Percentiles rank a stretch among this genome's conserved stretches.
phyloP scores from a whole-genome alignment of 2,888 invertebrate species.

The Reticulitermes lucifugus region DNA sequence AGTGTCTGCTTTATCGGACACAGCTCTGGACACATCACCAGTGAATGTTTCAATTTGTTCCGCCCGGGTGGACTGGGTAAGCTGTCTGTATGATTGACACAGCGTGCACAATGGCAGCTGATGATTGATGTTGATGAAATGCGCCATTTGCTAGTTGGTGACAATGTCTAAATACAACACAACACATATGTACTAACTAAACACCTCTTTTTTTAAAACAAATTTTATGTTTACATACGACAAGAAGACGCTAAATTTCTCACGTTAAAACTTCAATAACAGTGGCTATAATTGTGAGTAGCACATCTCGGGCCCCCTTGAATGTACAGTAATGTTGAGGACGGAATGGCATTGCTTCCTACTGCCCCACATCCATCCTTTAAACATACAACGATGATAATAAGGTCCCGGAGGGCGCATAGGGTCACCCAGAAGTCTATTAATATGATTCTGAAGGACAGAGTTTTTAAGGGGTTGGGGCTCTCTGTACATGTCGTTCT shows the following conservation, averaged over 20 bases:
- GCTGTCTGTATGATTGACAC: slow-evolving; percentile 17
- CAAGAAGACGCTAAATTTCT: slow-evolving; percentile 50
- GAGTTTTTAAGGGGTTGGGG: too few relatives aligned
- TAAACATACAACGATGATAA: too few relatives aligned
- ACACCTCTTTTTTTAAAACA: slow-evolving; percentile 33
- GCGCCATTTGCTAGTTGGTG: slow-evolving; percentile 39
- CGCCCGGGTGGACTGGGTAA: not conserved
- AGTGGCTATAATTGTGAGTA: slow-evolving; percentile 30
- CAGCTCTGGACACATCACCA: too few relatives aligned
- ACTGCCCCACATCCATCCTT: not conserved
- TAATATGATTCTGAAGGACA: too few relatives aligned
- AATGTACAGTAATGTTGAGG: too few relatives aligned
- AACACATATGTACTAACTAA: slow-evolving; percentile 38
- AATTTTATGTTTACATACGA: slow-evolving; percentile 40
- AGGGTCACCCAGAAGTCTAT: too few relatives aligned
- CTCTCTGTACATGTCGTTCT: too few relatives aligned
- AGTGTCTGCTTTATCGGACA: too few relatives aligned
- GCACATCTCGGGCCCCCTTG: too few relatives aligned
- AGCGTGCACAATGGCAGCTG: slow-evolving; percentile 14
- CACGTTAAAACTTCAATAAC: slow-evolving; percentile 45
- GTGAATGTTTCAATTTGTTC: too few relatives aligned
- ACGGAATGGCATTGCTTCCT: not conserved
- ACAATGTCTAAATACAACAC: slow-evolving; percentile 42
- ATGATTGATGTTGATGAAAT: slow-evolving; percentile 38
- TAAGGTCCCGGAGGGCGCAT: too few relatives aligned